Conservation (phyloP, 1,140 invertebrate genomes). For the Eumeta japonica region DNA sequence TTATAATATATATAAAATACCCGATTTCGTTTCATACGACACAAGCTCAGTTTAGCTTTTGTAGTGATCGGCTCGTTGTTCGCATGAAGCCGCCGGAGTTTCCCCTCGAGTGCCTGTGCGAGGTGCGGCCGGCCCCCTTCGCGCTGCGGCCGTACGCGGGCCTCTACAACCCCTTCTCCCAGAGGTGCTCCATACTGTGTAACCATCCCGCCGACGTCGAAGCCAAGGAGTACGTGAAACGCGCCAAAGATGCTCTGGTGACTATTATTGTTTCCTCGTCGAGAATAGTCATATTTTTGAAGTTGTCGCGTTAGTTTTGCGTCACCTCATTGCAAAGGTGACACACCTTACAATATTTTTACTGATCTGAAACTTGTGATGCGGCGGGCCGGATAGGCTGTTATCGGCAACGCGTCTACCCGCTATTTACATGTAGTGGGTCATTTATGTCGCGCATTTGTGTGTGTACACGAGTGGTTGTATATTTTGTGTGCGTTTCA, state of each 20-base stretch:
- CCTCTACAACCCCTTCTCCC: conserved; percentile 75
- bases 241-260: conserved; percentile 72
- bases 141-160: conserved; percentile 73
- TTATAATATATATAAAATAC: not conserved
- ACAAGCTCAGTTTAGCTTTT: not conserved
- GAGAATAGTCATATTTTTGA: not conserved
- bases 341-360: not conserved
- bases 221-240: conserved; percentile 69
- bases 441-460: no score
- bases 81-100: not conserved
- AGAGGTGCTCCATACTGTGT: conserved; percentile 76
- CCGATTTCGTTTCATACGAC: not conserved
- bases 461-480: no score
- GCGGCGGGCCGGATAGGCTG: no score
- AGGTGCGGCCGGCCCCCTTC: conserved; percentile 62
- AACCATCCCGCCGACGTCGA: conserved; percentile 77
- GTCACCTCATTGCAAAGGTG: not conserved
- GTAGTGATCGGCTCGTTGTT: conserved; percentile 8
- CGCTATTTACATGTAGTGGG: no score
- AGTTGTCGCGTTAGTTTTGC: not conserved
- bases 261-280: conserved; percentile 16
- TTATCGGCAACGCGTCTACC: no score
- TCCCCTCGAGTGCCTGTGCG: conserved; percentile 21
- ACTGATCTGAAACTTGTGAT: no score
- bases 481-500: no score